These are phyloP conservation scores for Melanitta fusca DNA, from an alignment of 2,797 vertebrate genomes.

Conservation along the genomic window DNA sequence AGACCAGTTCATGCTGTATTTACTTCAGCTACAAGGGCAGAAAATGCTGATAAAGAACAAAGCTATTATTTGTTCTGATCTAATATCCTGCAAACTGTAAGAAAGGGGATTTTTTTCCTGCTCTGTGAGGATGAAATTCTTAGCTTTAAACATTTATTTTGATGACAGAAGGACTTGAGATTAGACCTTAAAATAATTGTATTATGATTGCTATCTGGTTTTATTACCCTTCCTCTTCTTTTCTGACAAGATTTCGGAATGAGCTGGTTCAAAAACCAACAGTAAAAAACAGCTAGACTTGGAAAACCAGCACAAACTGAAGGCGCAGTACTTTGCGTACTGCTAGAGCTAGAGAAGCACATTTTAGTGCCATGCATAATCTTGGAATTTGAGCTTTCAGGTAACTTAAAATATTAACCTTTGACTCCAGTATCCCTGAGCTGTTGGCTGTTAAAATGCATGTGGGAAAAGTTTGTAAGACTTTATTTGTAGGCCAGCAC, in stretches of 20 bases:
- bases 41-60: not conserved
- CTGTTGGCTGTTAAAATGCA: not conserved
- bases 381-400: not conserved
- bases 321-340: not conserved
- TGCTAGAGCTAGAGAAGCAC: not conserved
- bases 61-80: not conserved
- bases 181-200: constrained; percentile 7
- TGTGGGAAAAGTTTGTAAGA: not conserved
- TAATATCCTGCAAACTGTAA: not conserved
- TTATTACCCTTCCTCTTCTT: not conserved
- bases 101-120: not conserved
- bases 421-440: not conserved
- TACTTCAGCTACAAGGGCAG: not conserved
- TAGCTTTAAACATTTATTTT: not conserved
- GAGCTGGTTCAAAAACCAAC: not conserved
- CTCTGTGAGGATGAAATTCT: not conserved
- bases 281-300: not conserved
- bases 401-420: not conserved
- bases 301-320: not conserved
- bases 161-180: not conserved
- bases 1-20: not conserved
- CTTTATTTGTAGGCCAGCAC: not conserved
- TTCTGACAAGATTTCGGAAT: not conserved
- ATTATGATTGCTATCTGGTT: not conserved
- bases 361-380: not conserved